Conservation (phyloP, 2,888 invertebrate species). For the Tenthredo distinguenda region DNA sequence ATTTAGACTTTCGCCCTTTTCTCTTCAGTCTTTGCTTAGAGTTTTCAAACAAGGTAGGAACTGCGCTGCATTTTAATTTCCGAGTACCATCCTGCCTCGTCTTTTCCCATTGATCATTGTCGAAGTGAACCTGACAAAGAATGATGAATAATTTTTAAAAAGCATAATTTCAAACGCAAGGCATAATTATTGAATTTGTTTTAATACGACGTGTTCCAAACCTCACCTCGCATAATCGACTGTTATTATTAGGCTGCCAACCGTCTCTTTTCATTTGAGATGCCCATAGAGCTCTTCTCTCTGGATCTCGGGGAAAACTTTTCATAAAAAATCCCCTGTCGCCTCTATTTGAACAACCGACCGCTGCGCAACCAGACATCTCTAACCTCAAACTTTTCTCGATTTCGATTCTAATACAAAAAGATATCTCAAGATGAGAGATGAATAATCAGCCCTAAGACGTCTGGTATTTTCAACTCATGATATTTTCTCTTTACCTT, state of each 20-base stretch:
- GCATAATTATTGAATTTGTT: not conserved
- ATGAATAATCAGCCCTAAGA: not conserved
- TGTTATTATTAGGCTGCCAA: constrained; percentile 56
- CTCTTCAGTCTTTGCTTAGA: not conserved
- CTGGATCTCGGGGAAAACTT: constrained; percentile 57
- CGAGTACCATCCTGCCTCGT: constrained; percentile 30
- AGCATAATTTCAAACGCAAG: not conserved
- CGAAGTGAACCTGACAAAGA: constrained; percentile 5
- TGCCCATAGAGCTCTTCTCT: constrained; percentile 55
- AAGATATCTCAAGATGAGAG: not conserved
- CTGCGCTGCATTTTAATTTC: constrained; percentile 27
- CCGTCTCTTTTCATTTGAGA: constrained; percentile 52
- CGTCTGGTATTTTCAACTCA: not conserved
- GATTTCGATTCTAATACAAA: not conserved
- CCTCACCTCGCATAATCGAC: constrained; percentile 57
- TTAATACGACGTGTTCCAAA: not conserved
- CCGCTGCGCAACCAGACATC: constrained; percentile 57
- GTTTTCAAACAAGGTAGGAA: constrained; percentile 10
- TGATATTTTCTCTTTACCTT: not conserved
- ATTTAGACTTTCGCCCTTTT: not conserved
- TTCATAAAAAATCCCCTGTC: constrained; percentile 58
- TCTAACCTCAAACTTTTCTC: not conserved
- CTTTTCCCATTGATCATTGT: constrained; percentile 31
- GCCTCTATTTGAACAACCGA: constrained; percentile 55
- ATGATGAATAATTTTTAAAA: not conserved